A percentile compares a stretch with the other conserved stretches of the same genome.
Conservation (phyloP, 2,113 vertebrate genomes). For the Antigone vipio region DNA sequence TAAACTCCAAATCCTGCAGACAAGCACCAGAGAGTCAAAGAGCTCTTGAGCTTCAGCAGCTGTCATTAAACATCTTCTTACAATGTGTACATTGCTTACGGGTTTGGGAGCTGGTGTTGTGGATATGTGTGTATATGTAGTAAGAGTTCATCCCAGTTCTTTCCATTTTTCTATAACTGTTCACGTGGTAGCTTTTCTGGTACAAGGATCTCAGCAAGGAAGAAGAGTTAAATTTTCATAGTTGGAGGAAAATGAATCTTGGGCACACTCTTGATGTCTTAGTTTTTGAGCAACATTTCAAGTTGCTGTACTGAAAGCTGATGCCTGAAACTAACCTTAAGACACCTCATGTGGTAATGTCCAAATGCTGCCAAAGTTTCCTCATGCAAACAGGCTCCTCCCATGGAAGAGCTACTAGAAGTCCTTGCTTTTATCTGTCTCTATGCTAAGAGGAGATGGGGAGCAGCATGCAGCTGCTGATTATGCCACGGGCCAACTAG, state of each 20-base stretch:
- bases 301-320: neutral
- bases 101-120: neutral
- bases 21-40: neutral
- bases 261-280: accelerated
- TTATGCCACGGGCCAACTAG: neutral
- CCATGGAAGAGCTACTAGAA: neutral
- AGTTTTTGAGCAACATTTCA: neutral
- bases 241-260: neutral
- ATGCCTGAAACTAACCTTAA: neutral
- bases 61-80: neutral
- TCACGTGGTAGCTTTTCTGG: neutral
- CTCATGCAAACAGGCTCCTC: neutral
- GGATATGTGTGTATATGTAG: neutral
- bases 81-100: neutral
- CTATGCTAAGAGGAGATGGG: neutral
- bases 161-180: neutral
- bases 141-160: neutral
- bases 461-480: neutral
- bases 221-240: neutral
- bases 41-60: neutral
- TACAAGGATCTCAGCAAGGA: neutral
- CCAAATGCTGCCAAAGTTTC: neutral
- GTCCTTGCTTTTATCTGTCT: neutral
- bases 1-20: neutral
- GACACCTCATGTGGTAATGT: neutral